Evolutionary conservation across 2,797 vertebrate genomes (phyloP).

Genomic region (Mycteria americana): DNA sequence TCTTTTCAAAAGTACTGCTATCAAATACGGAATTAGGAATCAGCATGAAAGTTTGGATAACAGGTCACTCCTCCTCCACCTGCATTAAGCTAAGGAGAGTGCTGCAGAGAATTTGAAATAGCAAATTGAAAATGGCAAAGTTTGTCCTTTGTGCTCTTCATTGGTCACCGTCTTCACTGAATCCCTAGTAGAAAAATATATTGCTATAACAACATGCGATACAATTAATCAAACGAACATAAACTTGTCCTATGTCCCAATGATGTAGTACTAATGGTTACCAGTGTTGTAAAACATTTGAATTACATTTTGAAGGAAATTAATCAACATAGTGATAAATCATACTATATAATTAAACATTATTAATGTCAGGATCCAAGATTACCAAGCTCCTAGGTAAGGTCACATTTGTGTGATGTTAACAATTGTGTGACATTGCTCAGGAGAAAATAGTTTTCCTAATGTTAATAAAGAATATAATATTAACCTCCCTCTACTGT

Average conservation of each 20-base stretch:
- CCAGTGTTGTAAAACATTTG: background rate
- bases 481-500: background rate
- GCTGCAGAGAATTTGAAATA: background rate
- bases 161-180: background rate
- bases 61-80: background rate
- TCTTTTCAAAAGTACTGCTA: background rate
- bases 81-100: background rate
- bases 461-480: background rate
- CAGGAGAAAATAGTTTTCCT: background rate
- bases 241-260: background rate
- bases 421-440: background rate
- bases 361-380: background rate
- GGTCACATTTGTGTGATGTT: background rate
- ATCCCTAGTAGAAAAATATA: background rate
- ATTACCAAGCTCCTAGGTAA: background rate
- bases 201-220: background rate
- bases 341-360: background rate
- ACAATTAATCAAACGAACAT: background rate
- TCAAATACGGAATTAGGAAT: background rate
- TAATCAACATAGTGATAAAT: background rate
- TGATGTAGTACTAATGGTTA: background rate
- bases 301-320: background rate
- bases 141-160: background rate
- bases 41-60: background rate
- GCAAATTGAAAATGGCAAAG: background rate